phyloP scores from a whole-genome alignment of 2,797 vertebrate genomes.

The Fringilla coelebs region DNA sequence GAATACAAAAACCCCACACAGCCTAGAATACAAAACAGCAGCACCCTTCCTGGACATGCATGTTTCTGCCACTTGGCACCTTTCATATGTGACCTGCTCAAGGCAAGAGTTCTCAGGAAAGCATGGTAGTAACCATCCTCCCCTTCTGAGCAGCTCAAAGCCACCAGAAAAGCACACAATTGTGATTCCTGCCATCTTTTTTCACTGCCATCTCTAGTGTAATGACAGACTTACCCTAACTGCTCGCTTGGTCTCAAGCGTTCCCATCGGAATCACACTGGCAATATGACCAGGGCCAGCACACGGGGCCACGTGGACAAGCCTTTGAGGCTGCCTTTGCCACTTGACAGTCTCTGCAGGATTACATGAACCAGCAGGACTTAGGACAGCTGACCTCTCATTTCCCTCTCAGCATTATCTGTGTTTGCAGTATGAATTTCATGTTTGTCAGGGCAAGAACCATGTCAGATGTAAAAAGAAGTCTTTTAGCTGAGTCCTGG shows the following conservation, averaged over 20 bases:
- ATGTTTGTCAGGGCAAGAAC: conserved; percentile 42
- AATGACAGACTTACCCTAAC: background rate
- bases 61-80: background rate
- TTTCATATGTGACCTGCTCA: background rate
- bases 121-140: background rate
- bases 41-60: rapidly evolving
- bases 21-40: background rate
- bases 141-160: background rate
- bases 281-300: background rate
- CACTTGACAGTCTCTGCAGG: conserved; percentile 24
- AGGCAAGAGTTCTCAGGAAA: background rate
- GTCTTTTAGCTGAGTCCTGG: conserved; percentile 56
- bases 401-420: conserved; percentile 54
- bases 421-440: conserved; percentile 40
- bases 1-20: background rate
- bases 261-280: background rate
- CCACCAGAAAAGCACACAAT: background rate
- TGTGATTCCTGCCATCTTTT: background rate
- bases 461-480: conserved; percentile 65
- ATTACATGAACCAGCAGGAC: background rate
- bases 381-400: conserved; percentile 40
- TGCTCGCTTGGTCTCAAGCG: background rate
- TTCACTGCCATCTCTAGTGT: background rate
- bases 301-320: background rate
- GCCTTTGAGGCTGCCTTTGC: background rate